Base-by-base conservation (phyloP, 2,797 vertebrate genomes). In the Hemitrygon akajei region DNA sequence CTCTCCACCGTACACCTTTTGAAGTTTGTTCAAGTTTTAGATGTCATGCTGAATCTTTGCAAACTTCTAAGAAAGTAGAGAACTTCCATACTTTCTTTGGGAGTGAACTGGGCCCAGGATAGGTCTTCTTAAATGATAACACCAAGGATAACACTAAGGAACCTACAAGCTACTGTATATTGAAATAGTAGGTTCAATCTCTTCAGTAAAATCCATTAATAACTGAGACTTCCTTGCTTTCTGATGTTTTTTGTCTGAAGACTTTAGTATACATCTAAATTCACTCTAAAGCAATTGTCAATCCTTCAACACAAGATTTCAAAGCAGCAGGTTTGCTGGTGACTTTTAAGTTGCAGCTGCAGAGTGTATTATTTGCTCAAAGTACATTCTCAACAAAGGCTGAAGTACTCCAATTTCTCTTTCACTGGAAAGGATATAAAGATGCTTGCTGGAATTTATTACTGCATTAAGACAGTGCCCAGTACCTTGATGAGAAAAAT, bases 401-500 rank as follows among this genome's bases (percentile, higher is more conserved):
- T 18, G 69, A 91, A 73, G 0, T 92, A 92, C 75, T 91, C 9
- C 69, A 25, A 11, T 56, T 10, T 92, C 40, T 20, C 25, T 56
- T 71, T 27, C 20, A 12, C 20, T 73, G 27, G 63, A 37, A 73
- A 47, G 89, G 69, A 73, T 69, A 69, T 71, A 71, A 20, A 73
- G 66, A 47, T 47, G 34, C 89, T 73, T 47, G 34, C 89, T 73
- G 89, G 37, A 47, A 73, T 40, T 73, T 73, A 75, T 73, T 30
- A 73, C 14, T 25, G 89, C 5, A 12, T 92, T 22, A 47, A 92
- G 69, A 92, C 22, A 73, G 66, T 92, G 73, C 14, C 34, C 66
- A 73, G 73, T 92, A 92, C 40, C 37, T 37, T 92, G 89, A 91
- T 91, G 87, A 92, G 89, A 14, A 34, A 73, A 92, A 73, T 37